Conservation (phyloP, 2,113 vertebrate genomes). For the Leptodactylus fuscus region DNA sequence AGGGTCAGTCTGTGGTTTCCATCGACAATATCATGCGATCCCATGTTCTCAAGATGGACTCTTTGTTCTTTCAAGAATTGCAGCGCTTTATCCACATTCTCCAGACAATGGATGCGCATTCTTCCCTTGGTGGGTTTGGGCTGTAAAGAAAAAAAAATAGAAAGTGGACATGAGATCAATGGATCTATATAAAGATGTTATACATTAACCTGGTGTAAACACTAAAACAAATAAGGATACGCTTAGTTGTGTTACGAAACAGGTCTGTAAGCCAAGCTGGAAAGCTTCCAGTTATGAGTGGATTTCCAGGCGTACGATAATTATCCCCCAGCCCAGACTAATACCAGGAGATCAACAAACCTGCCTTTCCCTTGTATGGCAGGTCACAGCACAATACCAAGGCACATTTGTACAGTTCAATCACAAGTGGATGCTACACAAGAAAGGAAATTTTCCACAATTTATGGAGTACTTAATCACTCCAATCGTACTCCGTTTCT, state of each 20-base stretch:
- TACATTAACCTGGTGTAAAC: not conserved
- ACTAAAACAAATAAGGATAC: not conserved
- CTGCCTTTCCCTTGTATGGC: not conserved
- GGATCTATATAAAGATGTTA: not conserved
- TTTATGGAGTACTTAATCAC: too few species aligned
- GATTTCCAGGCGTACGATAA: constrained; percentile 28
- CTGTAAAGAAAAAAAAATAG: constrained; percentile 66
- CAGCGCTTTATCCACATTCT: constrained; percentile 96
- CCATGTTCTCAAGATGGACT: constrained; percentile 98
- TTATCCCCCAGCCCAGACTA: constrained; percentile 23
- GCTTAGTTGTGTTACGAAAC: not conserved
- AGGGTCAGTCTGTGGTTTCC: constrained; percentile 95
- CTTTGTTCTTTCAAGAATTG: constrained; percentile 97
- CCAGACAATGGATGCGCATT: constrained; percentile 97
- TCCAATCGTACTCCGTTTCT: too few species aligned
- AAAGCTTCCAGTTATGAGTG: constrained; percentile 22
- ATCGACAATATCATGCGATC: constrained; percentile 95
- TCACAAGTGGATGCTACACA: too few species aligned
- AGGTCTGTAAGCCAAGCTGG: constrained; percentile 6
- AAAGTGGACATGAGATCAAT: not conserved
- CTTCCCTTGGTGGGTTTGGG: constrained; percentile 95
- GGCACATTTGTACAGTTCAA: too few species aligned
- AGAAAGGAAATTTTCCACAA: too few species aligned
- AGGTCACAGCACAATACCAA: not conserved
- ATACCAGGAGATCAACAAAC: constrained; percentile 18